A percentile compares a stretch with the other conserved stretches of the same genome.
phyloP scores from a whole-genome alignment of 2,797 vertebrate species.

The Danio aesculapii region DNA sequence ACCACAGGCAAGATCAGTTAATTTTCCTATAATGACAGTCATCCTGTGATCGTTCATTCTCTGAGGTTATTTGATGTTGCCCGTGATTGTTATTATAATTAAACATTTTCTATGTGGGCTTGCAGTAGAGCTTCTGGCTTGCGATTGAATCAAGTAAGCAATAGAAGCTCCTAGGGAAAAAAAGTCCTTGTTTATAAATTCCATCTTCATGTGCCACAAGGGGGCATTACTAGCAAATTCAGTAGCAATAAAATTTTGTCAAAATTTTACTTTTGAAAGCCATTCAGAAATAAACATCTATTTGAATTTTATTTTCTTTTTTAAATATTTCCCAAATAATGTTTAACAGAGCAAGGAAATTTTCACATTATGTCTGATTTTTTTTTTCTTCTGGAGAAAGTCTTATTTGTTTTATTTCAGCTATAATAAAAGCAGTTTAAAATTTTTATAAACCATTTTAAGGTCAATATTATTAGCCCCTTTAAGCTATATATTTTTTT shows the following conservation, averaged over 20 bases:
- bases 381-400: too few relatives aligned
- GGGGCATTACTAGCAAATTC: conserved; percentile 24
- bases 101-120: neutral
- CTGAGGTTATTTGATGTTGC: conserved; percentile 26
- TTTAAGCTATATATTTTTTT: too few relatives aligned
- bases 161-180: neutral
- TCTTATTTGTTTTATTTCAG: too few relatives aligned
- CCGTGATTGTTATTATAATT: neutral
- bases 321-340: too few relatives aligned
- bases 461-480: too few relatives aligned
- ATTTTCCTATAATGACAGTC: conserved; percentile 30
- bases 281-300: neutral
- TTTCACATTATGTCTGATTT: too few relatives aligned
- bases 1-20: conserved; percentile 24
- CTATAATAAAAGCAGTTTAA: too few relatives aligned
- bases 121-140: neutral
- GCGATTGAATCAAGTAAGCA: neutral
- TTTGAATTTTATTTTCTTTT: too few relatives aligned
- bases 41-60: neutral
- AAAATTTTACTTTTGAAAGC: neutral
- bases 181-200: neutral
- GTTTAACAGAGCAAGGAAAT: too few relatives aligned
- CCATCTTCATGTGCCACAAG: conserved; percentile 33
- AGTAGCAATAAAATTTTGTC: neutral
- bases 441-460: too few relatives aligned